Evolutionary conservation across 2,888 invertebrate genomes (phyloP).

Genomic region (Oegoconia quadripuncta): DNA sequence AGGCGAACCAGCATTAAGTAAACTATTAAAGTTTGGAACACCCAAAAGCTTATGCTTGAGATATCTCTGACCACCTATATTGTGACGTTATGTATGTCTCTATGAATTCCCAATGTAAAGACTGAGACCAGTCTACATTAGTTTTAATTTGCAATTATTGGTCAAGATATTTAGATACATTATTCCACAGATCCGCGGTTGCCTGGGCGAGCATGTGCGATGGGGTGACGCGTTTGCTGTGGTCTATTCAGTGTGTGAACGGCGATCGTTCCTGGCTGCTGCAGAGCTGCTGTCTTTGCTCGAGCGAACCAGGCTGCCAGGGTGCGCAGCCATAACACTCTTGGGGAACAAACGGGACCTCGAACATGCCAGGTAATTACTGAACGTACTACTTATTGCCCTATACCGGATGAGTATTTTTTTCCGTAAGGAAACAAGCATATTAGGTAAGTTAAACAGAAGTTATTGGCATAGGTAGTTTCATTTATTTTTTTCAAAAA

Average conservation of each 20-base stretch:
- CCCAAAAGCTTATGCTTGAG: too few relatives aligned
- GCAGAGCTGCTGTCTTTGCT: constrained; percentile 85
- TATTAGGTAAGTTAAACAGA: too few relatives aligned
- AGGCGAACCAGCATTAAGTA: too few relatives aligned
- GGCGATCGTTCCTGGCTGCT: constrained; percentile 80
- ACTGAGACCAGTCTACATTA: too few relatives aligned
- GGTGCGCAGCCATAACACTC: constrained; percentile 86
- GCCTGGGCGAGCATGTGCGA: constrained; percentile 86
- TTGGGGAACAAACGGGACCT: constrained; percentile 91
- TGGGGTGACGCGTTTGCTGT: constrained; percentile 92
- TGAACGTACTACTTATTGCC: not conserved
- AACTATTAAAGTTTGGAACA: too few relatives aligned
- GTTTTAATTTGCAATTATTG: too few relatives aligned
- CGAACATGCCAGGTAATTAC: constrained; percentile 85
- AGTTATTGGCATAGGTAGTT: too few relatives aligned
- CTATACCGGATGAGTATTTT: not conserved
- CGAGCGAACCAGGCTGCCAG: constrained; percentile 84
- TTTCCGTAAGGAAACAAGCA: not conserved
- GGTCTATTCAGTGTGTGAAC: constrained; percentile 85
- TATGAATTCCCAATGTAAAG: too few relatives aligned
- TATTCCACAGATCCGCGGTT: constrained; percentile 82
- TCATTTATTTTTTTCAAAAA: too few relatives aligned
- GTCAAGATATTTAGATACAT: too few relatives aligned
- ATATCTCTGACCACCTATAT: too few relatives aligned
- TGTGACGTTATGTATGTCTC: too few relatives aligned